A percentile compares a stretch with the other conserved stretches of the same genome.
Conservation (phyloP, 2,113 vertebrate genomes). For the Pelecanus crispus region DNA sequence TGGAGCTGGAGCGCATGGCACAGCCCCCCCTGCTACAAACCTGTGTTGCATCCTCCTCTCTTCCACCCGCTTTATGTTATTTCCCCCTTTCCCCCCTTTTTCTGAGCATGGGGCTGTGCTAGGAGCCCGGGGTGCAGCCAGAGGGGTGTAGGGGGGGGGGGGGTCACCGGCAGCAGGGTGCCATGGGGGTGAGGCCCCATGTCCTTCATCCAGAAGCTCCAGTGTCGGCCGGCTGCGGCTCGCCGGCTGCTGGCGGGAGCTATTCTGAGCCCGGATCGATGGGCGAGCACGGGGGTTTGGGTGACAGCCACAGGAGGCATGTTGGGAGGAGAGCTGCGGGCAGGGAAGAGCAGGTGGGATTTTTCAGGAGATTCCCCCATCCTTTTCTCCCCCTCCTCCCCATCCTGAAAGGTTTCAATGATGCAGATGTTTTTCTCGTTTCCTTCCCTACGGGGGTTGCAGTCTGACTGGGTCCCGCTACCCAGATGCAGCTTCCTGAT, state of each 20-base stretch:
- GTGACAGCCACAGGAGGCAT: background rate
- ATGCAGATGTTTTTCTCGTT: slow-evolving; percentile 27
- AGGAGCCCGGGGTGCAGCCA: background rate
- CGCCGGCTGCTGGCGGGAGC: background rate
- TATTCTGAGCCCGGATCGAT: slow-evolving; percentile 50
- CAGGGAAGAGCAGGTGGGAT: background rate
- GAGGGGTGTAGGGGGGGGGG: too few relatives aligned
- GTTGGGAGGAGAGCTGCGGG: background rate
- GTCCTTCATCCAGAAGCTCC: background rate
- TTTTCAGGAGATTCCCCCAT: background rate
- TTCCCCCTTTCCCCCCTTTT: background rate
- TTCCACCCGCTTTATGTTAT: background rate
- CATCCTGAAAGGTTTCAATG: background rate
- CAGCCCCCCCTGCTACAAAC: background rate
- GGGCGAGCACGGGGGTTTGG: background rate
- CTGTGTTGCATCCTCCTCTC: background rate
- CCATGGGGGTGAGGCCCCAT: accelerated
- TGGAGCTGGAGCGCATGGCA: background rate
- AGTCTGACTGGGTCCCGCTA: background rate
- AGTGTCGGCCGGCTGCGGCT: background rate
- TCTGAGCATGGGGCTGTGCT: background rate
- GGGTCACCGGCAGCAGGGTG: background rate
- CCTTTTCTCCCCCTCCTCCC: background rate
- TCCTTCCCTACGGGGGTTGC: background rate
- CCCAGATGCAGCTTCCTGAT: background rate